Conservation (phyloP, 2,888 invertebrate genomes). For the Zaprionus bogoriensis region DNA sequence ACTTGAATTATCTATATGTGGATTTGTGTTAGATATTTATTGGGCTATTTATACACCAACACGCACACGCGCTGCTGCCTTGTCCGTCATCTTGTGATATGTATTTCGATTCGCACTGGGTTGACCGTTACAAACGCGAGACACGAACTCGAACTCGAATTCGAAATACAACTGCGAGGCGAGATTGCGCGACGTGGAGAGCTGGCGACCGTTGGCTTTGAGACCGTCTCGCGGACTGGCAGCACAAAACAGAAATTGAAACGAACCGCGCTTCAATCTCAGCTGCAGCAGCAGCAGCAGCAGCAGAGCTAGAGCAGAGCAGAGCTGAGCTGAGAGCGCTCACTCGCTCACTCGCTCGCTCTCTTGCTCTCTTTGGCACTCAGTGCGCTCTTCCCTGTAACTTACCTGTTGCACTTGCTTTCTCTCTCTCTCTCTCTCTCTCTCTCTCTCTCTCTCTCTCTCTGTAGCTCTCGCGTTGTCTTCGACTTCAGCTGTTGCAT, state of each 20-base stretch:
- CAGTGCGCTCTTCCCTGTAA: conserved; percentile 32
- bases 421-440: conserved; percentile 11
- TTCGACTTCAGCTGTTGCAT: conserved; percentile 33
- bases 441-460: conserved; percentile 7
- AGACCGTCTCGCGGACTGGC: conserved; percentile 69
- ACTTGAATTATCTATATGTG: not conserved
- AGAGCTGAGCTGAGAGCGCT: not conserved
- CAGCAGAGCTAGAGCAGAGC: too few species aligned
- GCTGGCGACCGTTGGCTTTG: conserved; percentile 55
- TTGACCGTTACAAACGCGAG: conserved; percentile 27
- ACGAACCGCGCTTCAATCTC: not conserved
- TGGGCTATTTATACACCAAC: conserved; percentile 27
- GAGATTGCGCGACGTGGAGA: conserved; percentile 25
- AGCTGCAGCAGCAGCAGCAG: conserved; percentile 1
- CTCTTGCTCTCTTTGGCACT: conserved; percentile 25
- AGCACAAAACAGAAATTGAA: conserved; percentile 5
- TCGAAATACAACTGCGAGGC: conserved; percentile 5
- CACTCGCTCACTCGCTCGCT: not conserved
- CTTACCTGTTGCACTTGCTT: conserved; percentile 48
- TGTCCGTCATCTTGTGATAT: conserved; percentile 36
- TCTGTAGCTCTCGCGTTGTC: conserved; percentile 4
- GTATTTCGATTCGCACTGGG: conserved; percentile 21
- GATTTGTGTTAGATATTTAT: not conserved
- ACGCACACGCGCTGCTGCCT: conserved; percentile 35
- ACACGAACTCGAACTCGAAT: conserved; percentile 22